Percentiles rank a stretch among this genome's conserved stretches.
Evolutionary conservation across 2,797 vertebrate genomes (phyloP).

Genomic region (Sebastes iracundus): DNA sequence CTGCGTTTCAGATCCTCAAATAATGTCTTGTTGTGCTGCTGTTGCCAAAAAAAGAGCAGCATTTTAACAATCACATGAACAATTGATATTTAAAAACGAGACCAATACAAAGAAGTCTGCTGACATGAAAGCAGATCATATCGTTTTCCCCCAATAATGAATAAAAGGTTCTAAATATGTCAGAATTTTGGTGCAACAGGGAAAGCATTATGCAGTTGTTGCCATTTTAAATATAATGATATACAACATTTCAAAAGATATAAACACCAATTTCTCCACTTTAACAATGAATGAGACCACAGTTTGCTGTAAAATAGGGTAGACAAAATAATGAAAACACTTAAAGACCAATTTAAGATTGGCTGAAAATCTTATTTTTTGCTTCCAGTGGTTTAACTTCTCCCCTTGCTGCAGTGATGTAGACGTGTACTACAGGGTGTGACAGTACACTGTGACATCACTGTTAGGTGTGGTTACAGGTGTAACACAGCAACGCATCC

Average conservation of each 20-base stretch:
- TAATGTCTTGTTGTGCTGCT: constrained; percentile 28
- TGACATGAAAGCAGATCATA: background rate
- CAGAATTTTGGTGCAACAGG: background rate
- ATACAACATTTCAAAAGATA: background rate
- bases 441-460: too few species aligned
- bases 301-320: background rate
- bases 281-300: background rate
- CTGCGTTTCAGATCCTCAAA: constrained; percentile 61
- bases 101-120: background rate
- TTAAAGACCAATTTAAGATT: background rate
- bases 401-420: too few species aligned
- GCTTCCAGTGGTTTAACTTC: too few species aligned
- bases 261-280: background rate
- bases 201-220: background rate
- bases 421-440: too few species aligned
- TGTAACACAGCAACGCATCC: too few species aligned
- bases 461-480: too few species aligned
- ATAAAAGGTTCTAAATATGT: background rate
- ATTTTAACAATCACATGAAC: constrained; percentile 6
- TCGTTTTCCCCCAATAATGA: background rate
- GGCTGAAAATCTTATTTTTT: background rate
- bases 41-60: background rate
- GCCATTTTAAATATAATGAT: background rate
- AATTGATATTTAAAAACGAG: background rate
- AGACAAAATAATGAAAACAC: background rate